A percentile compares a stretch with the other conserved stretches of the same genome.
These are phyloP conservation scores for Hiodon tergisus DNA, from an alignment of 2,113 vertebrate species.

Conservation along the genomic window DNA sequence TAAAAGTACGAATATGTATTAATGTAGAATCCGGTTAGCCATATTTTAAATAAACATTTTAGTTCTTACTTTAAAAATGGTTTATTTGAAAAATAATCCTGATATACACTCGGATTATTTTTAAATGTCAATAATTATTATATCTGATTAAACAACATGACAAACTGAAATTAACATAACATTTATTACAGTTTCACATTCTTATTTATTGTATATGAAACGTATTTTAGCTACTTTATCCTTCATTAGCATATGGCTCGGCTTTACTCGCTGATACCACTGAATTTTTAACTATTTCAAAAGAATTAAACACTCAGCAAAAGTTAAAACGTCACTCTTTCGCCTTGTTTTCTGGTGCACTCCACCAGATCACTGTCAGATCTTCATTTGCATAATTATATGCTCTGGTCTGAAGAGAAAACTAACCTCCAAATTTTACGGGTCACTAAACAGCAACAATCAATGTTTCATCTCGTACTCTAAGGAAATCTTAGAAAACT, in stretches of 20 bases:
- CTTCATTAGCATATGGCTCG: constrained; percentile 14
- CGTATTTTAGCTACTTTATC: constrained; percentile 29
- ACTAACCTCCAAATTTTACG: constrained; percentile 98
- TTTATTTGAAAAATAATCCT: too few relatives aligned
- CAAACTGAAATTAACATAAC: too few relatives aligned
- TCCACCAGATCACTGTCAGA: constrained; percentile 96
- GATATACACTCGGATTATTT: too few relatives aligned
- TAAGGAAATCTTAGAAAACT: constrained; percentile 79
- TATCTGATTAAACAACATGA: too few relatives aligned
- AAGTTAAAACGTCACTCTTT: constrained; percentile 62
- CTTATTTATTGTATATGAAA: constrained; percentile 19
- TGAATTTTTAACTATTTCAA: constrained; percentile 56
- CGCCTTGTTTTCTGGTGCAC: constrained; percentile 69
- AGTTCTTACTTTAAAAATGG: too few relatives aligned
- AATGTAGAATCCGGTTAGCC: too few relatives aligned
- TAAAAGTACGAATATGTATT: too few relatives aligned
- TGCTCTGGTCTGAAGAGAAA: constrained; percentile 98
- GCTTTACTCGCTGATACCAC: constrained; percentile 33
- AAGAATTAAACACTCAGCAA: constrained; percentile 51
- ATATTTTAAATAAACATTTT: too few relatives aligned
- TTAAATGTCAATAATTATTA: too few relatives aligned
- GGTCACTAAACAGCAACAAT: constrained; percentile 98
- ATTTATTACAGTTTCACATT: constrained; percentile 1
- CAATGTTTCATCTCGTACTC: constrained; percentile 96
- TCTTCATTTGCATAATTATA: constrained; percentile 99